Percentiles rank a stretch among this genome's conserved stretches.
phyloP scores from a whole-genome alignment of 2,888 invertebrate species.

The Agrypnus murinus region DNA sequence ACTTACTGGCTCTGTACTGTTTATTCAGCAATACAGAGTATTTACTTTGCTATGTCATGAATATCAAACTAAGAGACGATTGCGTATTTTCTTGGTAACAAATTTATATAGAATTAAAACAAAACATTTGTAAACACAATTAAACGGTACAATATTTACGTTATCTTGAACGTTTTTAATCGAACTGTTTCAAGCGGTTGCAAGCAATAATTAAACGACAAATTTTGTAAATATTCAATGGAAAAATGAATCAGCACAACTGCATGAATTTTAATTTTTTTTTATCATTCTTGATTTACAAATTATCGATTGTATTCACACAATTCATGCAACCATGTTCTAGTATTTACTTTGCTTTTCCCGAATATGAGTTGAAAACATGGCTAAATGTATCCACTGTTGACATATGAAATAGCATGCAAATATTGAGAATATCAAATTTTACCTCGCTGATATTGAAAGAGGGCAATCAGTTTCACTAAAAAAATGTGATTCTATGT shows the following conservation, averaged over 20 bases:
- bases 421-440: background rate
- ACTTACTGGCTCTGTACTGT: slow-evolving; percentile 35
- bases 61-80: slow-evolving; percentile 40
- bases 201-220: too few relatives aligned
- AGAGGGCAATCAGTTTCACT: too few relatives aligned
- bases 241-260: too few relatives aligned
- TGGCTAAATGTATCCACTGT: slow-evolving; percentile 11
- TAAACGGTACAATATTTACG: slow-evolving; percentile 19
- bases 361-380: slow-evolving; percentile 5
- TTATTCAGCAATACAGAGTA: slow-evolving; percentile 42
- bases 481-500: too few relatives aligned
- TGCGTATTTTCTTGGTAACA: slow-evolving; percentile 34
- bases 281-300: background rate
- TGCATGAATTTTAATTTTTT: background rate
- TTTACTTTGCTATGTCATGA: slow-evolving; percentile 44
- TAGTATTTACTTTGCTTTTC: background rate
- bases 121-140: slow-evolving; percentile 33
- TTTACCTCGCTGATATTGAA: too few relatives aligned
- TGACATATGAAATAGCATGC: background rate
- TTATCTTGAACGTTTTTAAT: background rate
- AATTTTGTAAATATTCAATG: too few relatives aligned
- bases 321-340: background rate
- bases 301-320: background rate
- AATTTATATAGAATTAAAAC: slow-evolving; percentile 29
- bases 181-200: background rate